Percentiles rank a stretch among this genome's conserved stretches.
Evolutionary conservation across 2,888 invertebrate species (phyloP).

Genomic region (Dasysyrphus albostriatus): DNA sequence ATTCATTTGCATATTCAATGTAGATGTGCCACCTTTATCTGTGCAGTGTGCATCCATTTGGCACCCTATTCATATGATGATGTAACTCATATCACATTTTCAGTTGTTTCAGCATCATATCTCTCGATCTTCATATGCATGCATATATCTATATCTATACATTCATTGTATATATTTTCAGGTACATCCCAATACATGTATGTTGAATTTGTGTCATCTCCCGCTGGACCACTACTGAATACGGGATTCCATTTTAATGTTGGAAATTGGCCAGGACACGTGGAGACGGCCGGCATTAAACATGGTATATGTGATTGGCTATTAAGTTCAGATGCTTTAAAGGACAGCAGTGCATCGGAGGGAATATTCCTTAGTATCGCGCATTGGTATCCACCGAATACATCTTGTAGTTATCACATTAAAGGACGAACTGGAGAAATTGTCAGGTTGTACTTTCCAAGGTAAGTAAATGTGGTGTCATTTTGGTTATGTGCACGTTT

Average conservation of each 20-base stretch:
- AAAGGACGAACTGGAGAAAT: constrained; percentile 94
- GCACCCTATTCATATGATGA: constrained; percentile 34
- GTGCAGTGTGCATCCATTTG: constrained; percentile 25
- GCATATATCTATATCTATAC: not conserved
- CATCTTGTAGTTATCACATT: constrained; percentile 95
- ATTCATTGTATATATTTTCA: constrained; percentile 67
- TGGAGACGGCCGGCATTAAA: constrained; percentile 93
- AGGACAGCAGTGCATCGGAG: constrained; percentile 91
- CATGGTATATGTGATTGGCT: constrained; percentile 96
- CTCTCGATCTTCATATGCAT: not conserved
- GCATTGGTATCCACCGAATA: constrained; percentile 97
- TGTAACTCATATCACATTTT: constrained; percentile 60
- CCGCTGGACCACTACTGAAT: constrained; percentile 94
- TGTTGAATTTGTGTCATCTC: constrained; percentile 94
- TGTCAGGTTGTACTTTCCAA: constrained; percentile 94
- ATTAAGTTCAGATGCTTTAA: constrained; percentile 91
- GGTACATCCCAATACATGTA: constrained; percentile 94
- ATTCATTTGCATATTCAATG: constrained; percentile 62
- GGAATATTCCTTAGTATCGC: constrained; percentile 96
- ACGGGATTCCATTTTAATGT: constrained; percentile 98
- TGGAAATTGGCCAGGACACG: constrained; percentile 96
- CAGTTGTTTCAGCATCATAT: constrained; percentile 30
- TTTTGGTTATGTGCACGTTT: not conserved
- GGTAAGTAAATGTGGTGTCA: constrained; percentile 84
- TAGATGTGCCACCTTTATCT: constrained; percentile 54